Evolutionary conservation across 2,797 vertebrate species (phyloP), one percentile per base, ranked within the genome.

Genomic region (Phoeniculus purpureus): DNA sequence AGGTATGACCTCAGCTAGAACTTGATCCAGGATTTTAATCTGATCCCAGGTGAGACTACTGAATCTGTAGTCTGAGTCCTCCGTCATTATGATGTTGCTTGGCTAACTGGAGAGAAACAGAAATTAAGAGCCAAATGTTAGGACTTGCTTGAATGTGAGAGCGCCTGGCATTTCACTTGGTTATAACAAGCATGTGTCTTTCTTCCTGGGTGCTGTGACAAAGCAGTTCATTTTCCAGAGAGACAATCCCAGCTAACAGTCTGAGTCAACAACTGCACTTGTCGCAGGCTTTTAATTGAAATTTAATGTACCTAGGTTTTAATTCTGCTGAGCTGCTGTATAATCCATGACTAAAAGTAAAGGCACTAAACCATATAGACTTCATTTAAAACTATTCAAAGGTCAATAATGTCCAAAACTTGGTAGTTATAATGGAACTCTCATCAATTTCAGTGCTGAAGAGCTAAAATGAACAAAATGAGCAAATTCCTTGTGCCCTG

Each of bases 31-130:
- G 90, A 98, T 98, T 95, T 98, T 97, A 96, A 99, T 97, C 96
- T 99, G 99, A 88, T 99, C 98, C 84, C 98, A 97, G 68, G 98
- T 98, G 95, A 99, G 98, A 96, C 97, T 98, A 95, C 99, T 98
- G 97, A 99, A 99, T 92, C 99, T 97, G 92, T 98, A 98, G 64
- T 98, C 98, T 85, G 96, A 90, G 95, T 95, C 95, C 93, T 99
- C 98, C 92, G 98, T 98, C 98, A 99, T 99, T 82, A 85, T 97
- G 95, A 79, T 84, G 75, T 92, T 26, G 47, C 93, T 87, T 95
- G 82, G 70, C 88, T 96, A 97, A 96, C 93, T 94, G 87, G 23
- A 40, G 50, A 92, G 52, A 94, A 95, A 82, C 21, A n/a, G 73
- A 92, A 95, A 74, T 50, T 10, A 52, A 59, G 79, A 74, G 85